Base-by-base conservation (phyloP, 2,113 vertebrate genomes). In the Jaculus jaculus region DNA sequence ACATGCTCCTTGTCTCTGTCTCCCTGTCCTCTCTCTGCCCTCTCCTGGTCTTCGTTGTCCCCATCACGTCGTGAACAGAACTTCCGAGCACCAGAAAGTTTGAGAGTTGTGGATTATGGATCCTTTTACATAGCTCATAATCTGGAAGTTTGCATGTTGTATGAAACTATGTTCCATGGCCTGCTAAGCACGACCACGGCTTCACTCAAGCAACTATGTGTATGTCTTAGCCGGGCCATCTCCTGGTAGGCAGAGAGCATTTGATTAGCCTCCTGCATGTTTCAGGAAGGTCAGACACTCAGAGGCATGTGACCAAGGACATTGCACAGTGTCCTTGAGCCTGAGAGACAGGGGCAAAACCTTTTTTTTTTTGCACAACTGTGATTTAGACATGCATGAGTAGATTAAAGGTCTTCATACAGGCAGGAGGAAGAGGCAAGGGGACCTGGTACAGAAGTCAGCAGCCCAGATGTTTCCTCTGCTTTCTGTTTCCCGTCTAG, bases 141-240 rank as follows among this genome's bases (percentile, higher is more conserved):
- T 74, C 93, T 42, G 90, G 71, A 87, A 65, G 11, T 2, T 28
- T 11, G 28, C 42, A 15, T 85, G 39, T 42, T 84, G 63, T 80
- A 21, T 61, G 23, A 0, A 39, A 34, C 32, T 47, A 24, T 47
- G 28, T 47, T 20, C n/a, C 42, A 21, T 0, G 13, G 32, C 34
- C 65, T 54, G 34, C 5, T 7, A 20, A 0, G 1, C 9, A 18
- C 1, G 20, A 12, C 32, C 18, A 17, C 65, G 63, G 54, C 11
- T 16, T 54, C 54, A 54, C 54, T 26, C 71, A 54, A 3, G 16
- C 73, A 28, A 2, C 1, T 1, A 37, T 11, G 11, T 30, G n/a
- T 7, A 2, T 39, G 16, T 1, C 21, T 26, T n/a, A 6, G 23
- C 6, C 9, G 30, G n/a, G 17, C 6, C 1, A 0, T 18, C 42